Evolutionary conservation across 1,140 invertebrate genomes (phyloP), one percentile per base, ranked within the genome.

Genomic region (Grapholita molesta): DNA sequence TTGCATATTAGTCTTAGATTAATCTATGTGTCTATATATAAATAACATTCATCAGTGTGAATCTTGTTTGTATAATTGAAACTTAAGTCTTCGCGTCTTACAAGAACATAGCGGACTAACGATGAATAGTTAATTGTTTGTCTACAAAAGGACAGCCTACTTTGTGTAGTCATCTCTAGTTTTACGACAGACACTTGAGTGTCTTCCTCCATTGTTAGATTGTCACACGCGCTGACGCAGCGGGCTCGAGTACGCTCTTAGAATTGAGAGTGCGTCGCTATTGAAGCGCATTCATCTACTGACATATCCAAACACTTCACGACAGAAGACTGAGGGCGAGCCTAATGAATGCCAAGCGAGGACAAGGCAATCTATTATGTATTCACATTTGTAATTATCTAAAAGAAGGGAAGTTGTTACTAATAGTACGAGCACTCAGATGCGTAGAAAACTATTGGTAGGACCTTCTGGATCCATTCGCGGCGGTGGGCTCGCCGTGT

Each of bases 131-230:
- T 84, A 82, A 87, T 87, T 80, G 83, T 80, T 74, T 80, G 77
- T 71, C 78, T 75, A 82, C 79, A 86, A 84, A 84, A 85, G 78
- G 80, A 84, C 78, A 79, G 70, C 68, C 79, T 80, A 78, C 79
- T 83, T 84, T 85, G 79, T 86, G 78, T 80, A 75, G 73, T 75
- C 75, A 78, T 82, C 77, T 84, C 79, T 82, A 84, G 80, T 86
- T 89, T 85, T 88, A 85, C 83, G 82, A 83, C 77, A 82, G 80
- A 85, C 82, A 81, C 80, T 86, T 82, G 79, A 80, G 76, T 79
- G 77, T 79, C 78, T 83, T 82, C 76, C 24, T 61, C 55, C 55
- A 61, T 61, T 61, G 55, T 61, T 61, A 61, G 25, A 82, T 86
- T 82, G 80, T 84, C 79, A 81, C 83, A 84, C 82, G 76, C 78